Conservation (phyloP, 92 coral and sea anemone species). For the Zoanthus sociatus region DNA sequence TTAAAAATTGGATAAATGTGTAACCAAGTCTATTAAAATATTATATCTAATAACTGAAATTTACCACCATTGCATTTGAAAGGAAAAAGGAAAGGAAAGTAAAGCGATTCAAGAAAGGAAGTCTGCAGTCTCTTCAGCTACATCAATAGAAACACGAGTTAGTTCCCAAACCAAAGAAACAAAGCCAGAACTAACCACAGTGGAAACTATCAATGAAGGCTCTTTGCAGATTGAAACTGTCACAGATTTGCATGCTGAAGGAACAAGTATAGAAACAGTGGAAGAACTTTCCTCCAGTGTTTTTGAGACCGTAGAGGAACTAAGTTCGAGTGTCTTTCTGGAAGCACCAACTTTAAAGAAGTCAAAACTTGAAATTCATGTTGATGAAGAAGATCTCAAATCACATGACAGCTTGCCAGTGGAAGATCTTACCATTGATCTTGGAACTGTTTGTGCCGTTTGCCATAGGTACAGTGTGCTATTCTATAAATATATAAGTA, state of each 20-base stretch:
- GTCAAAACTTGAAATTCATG: conserved; percentile 80
- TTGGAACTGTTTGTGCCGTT: conserved; percentile 78
- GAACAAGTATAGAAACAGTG: conserved; percentile 78
- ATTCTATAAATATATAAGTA: neutral
- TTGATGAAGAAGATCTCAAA: conserved; percentile 75
- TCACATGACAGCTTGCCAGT: conserved; percentile 77
- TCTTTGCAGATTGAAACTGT: conserved; percentile 63
- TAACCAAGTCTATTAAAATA: too few species aligned
- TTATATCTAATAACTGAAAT: neutral
- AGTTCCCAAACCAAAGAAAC: conserved; percentile 59
- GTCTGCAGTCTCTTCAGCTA: conserved; percentile 60
- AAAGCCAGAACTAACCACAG: conserved; percentile 45
- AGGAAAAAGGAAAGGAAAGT: conserved; percentile 80
- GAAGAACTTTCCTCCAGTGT: conserved; percentile 78
- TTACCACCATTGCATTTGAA: neutral
- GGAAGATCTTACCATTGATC: conserved; percentile 83
- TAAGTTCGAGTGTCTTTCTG: conserved; percentile 79
- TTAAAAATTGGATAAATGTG: too few species aligned
- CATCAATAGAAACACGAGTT: conserved; percentile 52
- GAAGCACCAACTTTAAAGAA: conserved; percentile 75
- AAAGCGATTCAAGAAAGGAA: conserved; percentile 70
- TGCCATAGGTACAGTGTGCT: conserved; percentile 73
- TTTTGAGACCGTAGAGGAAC: conserved; percentile 89
- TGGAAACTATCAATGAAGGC: conserved; percentile 72
- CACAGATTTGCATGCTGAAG: conserved; percentile 60